Conservation (phyloP, 64 coral and sea anemone genomes). For the Stichodactyla mertensii region DNA sequence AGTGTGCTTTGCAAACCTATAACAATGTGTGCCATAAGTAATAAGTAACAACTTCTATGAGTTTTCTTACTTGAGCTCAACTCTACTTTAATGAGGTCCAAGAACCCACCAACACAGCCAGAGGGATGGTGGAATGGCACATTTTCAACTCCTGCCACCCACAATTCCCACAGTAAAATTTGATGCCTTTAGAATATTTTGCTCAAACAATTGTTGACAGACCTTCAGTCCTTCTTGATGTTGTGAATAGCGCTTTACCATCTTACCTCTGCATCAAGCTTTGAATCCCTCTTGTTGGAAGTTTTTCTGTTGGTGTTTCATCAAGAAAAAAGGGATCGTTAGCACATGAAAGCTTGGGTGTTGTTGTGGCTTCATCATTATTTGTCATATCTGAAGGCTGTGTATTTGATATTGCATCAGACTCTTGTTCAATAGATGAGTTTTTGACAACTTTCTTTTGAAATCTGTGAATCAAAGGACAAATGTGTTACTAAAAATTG, state of each 20-base stretch:
- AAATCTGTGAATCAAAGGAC: not conserved
- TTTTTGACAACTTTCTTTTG: not conserved
- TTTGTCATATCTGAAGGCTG: not conserved
- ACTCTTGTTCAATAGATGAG: not conserved
- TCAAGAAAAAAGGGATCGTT: slow-evolving; percentile 68
- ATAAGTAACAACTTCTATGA: not conserved
- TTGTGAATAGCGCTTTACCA: not conserved
- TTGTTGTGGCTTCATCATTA: slow-evolving; percentile 16
- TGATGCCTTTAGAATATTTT: too few species aligned
- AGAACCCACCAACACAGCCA: too few species aligned
- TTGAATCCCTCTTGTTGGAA: slow-evolving; percentile 57
- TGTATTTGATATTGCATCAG: not conserved
- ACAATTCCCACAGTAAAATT: too few species aligned
- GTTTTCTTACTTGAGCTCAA: too few species aligned
- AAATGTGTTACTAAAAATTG: not conserved
- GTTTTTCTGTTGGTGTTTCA: slow-evolving; percentile 34
- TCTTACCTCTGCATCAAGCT: slow-evolving; percentile 68
- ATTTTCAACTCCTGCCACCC: too few species aligned
- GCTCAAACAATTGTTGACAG: too few species aligned
- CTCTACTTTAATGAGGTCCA: too few species aligned
- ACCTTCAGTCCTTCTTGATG: not conserved
- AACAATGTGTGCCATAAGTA: not conserved
- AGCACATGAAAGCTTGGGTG: slow-evolving; percentile 53
- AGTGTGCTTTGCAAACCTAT: slow-evolving; percentile 56
- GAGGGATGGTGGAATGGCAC: too few species aligned